A percentile compares a stretch with the other conserved stretches of the same genome.
Conservation (phyloP, 2,797 vertebrate genomes). For the Ctenosaura bakeri region DNA sequence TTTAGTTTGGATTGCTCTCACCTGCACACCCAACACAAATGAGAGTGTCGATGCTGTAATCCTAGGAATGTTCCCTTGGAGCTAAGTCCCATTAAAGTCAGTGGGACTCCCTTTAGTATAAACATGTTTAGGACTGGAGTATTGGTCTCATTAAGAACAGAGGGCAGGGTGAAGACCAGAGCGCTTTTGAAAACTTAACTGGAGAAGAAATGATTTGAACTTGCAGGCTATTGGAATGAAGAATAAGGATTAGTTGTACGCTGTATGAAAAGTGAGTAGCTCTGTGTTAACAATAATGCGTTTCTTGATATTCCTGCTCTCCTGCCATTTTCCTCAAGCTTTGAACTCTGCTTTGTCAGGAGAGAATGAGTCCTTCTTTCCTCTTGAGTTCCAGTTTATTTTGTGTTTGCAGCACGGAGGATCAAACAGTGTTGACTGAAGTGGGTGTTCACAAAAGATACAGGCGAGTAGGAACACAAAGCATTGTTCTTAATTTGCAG, state of each 20-base stretch:
- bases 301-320: slow-evolving; percentile 9
- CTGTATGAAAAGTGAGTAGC: background rate
- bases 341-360: slow-evolving; percentile 16
- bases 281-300: background rate
- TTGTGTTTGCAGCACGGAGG: slow-evolving; percentile 1
- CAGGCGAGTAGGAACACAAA: background rate
- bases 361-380: background rate
- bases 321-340: background rate
- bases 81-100: background rate
- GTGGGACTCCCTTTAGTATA: background rate
- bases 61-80: background rate
- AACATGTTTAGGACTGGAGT: background rate
- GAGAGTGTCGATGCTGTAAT: background rate
- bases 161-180: background rate
- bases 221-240: background rate
- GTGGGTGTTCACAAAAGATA: slow-evolving; percentile 15
- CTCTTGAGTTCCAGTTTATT: slow-evolving; percentile 6
- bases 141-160: background rate
- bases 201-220: slow-evolving; percentile 2
- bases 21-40: background rate
- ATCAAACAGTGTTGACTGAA: slow-evolving; percentile 35
- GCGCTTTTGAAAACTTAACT: background rate
- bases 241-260: slow-evolving; percentile 9
- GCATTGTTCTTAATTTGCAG: slow-evolving; percentile 3
- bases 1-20: background rate